Evolutionary conservation across 1,140 invertebrate species (phyloP).

Genomic region (Pseudomyrmex concolor): DNA sequence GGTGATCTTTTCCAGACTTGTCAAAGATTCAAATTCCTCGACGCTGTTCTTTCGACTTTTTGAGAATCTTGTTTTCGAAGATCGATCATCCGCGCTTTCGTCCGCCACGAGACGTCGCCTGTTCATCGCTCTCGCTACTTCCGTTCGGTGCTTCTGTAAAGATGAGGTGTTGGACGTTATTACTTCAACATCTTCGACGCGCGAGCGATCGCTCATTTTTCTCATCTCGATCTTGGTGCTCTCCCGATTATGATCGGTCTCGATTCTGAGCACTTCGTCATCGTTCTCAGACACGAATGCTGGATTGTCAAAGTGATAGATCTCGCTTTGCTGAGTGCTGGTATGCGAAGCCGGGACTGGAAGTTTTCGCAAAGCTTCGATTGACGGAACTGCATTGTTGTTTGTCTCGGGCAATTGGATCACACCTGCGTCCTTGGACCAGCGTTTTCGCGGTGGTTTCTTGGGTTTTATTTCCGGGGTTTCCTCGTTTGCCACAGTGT

Average conservation of each 20-base stretch:
- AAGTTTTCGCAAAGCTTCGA: not conserved
- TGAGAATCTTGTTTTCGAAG: not conserved
- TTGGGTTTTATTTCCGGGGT: conserved; percentile 55
- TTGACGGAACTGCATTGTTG: conserved; percentile 11
- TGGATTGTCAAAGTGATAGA: conserved; percentile 72
- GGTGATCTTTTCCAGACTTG: conserved; percentile 32
- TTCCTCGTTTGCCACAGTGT: conserved; percentile 36
- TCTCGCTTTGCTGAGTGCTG: conserved; percentile 21
- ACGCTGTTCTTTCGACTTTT: conserved; percentile 16
- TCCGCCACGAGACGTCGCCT: not conserved
- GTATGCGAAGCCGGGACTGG: conserved; percentile 71
- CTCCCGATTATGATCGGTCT: conserved; percentile 75
- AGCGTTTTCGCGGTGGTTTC: conserved; percentile 72
- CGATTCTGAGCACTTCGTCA: conserved; percentile 78
- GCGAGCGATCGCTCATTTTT: conserved; percentile 38
- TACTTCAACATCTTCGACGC: not conserved
- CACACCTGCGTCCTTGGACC: conserved; percentile 71
- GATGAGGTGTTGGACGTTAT: conserved; percentile 21
- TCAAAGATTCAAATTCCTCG: conserved; percentile 13
- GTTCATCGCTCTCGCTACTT: no score
- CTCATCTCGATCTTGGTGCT: conserved; percentile 65
- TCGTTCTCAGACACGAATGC: conserved; percentile 77
- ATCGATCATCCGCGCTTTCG: not conserved
- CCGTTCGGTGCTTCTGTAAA: not conserved
- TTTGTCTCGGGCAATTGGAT: conserved; percentile 65